These are phyloP conservation scores for Wasmannia auropunctata DNA, from an alignment of 1,140 invertebrate genomes.

Conservation along the genomic window DNA sequence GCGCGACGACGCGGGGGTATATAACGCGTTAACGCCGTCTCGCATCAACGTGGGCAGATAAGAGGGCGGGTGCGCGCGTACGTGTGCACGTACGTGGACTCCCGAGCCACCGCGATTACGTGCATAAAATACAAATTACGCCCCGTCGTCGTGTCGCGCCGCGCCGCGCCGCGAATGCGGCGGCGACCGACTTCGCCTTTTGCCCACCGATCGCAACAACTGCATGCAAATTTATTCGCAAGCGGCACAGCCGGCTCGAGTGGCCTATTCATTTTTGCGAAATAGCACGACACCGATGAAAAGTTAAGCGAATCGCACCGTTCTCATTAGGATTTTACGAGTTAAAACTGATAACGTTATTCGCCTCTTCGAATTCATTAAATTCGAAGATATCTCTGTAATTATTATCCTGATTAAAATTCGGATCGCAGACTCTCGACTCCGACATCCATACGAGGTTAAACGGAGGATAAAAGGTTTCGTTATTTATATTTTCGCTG, in stretches of 20 bases:
- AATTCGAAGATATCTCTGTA: neutral
- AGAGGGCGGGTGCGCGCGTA: neutral
- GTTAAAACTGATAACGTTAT: neutral
- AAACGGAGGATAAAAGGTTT: neutral
- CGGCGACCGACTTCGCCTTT: constrained; percentile 38
- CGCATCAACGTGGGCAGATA: constrained; percentile 33
- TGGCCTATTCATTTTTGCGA: constrained; percentile 46
- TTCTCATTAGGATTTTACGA: neutral
- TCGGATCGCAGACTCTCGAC: neutral
- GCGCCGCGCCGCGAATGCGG: constrained; percentile 19
- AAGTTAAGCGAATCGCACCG: constrained; percentile 20
- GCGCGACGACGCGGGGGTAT: neutral
- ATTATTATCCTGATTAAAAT: constrained; percentile 5
- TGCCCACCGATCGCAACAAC: constrained; percentile 36
- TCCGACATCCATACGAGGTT: neutral
- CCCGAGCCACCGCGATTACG: constrained; percentile 40
- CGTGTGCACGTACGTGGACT: neutral
- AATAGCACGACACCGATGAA: constrained; percentile 25
- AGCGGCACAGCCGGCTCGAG: constrained; percentile 9
- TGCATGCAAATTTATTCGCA: constrained; percentile 49
- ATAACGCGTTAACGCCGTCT: constrained; percentile 11
- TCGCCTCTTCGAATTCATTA: neutral
- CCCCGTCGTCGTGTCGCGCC: constrained; percentile 3
- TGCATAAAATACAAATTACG: constrained; percentile 55
- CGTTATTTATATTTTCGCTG: neutral